Conservation (phyloP, 2,797 vertebrate genomes). For the Megalops cyprinoides region DNA sequence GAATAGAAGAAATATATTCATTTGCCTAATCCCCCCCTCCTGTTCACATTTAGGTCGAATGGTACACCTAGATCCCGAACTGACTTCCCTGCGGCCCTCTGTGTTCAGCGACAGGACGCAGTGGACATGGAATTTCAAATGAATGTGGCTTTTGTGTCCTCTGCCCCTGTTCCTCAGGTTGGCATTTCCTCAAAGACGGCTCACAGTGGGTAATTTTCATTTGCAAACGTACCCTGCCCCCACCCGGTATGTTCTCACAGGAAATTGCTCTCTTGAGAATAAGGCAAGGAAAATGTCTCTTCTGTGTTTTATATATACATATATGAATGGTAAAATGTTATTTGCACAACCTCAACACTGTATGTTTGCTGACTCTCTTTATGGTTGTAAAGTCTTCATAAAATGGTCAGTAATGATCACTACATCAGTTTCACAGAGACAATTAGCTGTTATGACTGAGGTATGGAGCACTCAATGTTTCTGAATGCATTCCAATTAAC, state of each 20-base stretch:
- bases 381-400: too few species aligned
- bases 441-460: too few species aligned
- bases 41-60: neutral
- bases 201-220: constrained; percentile 27
- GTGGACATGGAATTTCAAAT: neutral
- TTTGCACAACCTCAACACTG: neutral
- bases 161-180: neutral
- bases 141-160: neutral
- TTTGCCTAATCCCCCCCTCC: constrained; percentile 44
- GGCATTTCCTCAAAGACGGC: constrained; percentile 7
- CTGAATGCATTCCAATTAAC: too few species aligned
- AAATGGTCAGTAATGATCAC: too few species aligned
- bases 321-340: neutral
- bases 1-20: constrained; percentile 40
- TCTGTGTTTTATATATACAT: neutral
- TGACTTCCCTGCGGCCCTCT: constrained; percentile 6
- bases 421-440: too few species aligned
- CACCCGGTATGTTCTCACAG: constrained; percentile 5
- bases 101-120: neutral
- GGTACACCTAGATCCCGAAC: neutral
- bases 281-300: neutral
- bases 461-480: too few species aligned
- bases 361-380: too few species aligned
- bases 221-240: constrained; percentile 15
- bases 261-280: constrained; percentile 18